Percentiles rank a stretch among this genome's conserved stretches.
These are phyloP conservation scores for Bombus fervidus DNA, from an alignment of 1,140 invertebrate species.

Conservation along the genomic window DNA sequence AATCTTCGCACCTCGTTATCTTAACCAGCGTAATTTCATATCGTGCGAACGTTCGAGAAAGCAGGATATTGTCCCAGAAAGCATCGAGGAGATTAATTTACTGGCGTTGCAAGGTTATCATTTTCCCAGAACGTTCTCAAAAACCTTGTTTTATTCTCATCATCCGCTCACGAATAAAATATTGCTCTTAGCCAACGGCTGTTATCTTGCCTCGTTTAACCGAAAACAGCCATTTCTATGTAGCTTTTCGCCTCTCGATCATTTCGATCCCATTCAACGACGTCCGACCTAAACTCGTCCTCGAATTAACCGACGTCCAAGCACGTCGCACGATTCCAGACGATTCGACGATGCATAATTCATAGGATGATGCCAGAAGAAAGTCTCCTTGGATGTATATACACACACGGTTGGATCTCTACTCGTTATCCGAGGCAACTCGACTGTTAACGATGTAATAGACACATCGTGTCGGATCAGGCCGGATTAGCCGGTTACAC, in stretches of 20 bases:
- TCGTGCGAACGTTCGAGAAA: neutral
- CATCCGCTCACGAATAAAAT: neutral
- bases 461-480: constrained; percentile 53
- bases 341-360: constrained; percentile 44
- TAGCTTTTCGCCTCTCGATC: constrained; percentile 16
- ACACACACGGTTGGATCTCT: neutral
- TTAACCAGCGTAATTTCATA: neutral
- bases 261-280: neutral
- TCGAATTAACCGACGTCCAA: constrained; percentile 12
- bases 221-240: neutral
- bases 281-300: neutral
- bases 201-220: neutral
- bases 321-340: neutral
- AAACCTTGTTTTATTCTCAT: neutral
- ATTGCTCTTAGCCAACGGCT: neutral
- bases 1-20: constrained; percentile 4
- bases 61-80: neutral
- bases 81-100: neutral
- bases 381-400: neutral
- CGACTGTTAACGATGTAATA: constrained; percentile 49
- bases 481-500: constrained; percentile 44
- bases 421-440: constrained; percentile 13
- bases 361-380: constrained; percentile 19
- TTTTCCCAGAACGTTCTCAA: neutral
- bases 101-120: neutral